Conservation (phyloP, 2,113 vertebrate genomes). For the Syngnathus typhle region DNA sequence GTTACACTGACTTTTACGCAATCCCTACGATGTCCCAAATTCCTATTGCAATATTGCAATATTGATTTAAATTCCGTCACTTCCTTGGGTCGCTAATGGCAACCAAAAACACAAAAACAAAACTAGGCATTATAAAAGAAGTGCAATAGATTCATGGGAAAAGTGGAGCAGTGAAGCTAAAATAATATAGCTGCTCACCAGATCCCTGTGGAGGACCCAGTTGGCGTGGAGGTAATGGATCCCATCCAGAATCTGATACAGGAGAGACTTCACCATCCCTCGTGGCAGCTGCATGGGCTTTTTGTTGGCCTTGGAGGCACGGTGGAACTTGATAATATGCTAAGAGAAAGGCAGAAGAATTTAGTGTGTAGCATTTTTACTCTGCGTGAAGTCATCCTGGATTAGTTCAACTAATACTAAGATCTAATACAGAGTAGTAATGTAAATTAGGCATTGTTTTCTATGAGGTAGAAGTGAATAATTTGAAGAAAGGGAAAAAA, state of each 20-base stretch:
- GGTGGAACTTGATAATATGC: constrained; percentile 99
- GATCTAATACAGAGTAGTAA: not conserved
- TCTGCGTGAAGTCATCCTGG: not conserved
- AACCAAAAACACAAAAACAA: not conserved
- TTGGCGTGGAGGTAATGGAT: constrained; percentile 99
- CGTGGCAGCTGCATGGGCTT: constrained; percentile 97
- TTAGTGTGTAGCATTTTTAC: not conserved
- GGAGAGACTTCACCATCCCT: constrained; percentile 97
- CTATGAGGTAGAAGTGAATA: no score
- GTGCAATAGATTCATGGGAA: not conserved
- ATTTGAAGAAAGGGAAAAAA: no score
- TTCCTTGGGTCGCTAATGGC: not conserved
- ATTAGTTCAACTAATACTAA: not conserved
- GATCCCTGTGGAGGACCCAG: constrained; percentile 98
- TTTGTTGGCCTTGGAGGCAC: constrained; percentile 98
- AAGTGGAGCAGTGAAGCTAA: constrained; percentile 34
- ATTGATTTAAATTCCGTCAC: no score
- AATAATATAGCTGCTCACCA: constrained; percentile 78
- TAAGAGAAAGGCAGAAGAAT: constrained; percentile 59
- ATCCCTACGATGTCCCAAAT: no score
- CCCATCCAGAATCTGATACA: constrained; percentile 98
- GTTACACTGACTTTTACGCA: no score
- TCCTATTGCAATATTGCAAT: no score
- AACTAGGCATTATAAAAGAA: not conserved
- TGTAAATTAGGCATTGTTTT: no score